Evolutionary conservation across 1,140 invertebrate species (phyloP), one percentile per base, ranked within the genome.

Genomic region (Chlorops oryzae): DNA sequence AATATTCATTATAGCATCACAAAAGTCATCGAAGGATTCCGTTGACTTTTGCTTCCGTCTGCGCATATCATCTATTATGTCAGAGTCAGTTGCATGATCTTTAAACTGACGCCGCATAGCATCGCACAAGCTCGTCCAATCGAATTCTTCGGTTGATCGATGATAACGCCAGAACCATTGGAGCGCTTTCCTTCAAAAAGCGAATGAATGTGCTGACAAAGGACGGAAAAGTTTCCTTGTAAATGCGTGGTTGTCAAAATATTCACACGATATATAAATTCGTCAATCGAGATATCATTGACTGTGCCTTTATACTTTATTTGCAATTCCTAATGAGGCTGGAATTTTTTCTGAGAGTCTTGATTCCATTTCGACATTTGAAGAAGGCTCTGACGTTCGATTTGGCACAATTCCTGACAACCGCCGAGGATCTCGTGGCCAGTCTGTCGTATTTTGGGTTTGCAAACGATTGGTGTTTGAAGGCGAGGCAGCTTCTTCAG

Each of bases 1-100:
- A 12, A 43, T 24, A 23, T 13, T 9, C 41, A 43, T 43, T 7
- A 43, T 23, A 5, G 41, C 10, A 9, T 43, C 21, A n/a, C 13
- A 43, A 23, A 24, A 43, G 27, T 37, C 35, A 18, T 37, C 35
- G n/a, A 37, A 37, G n/a, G 35, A 15, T 37, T 37, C 35, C n/a
- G n/a, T 37, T 15, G 5, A 18, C 5, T 18, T 37, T n/a, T 37
- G 35, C 7, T n/a, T 7, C 20, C 6, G 6, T 37, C n/a, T 37
- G n/a, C 35, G 7, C 6, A 37, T 37, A n/a, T 37, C 35, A 18
- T 37, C 35, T 5, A n/a, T n/a, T 15, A 37, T 37, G n/a, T 37
- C 13, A 5, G 35, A 37, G 13, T 10, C 35, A 5, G 35, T 37
- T 10, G 35, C 35, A 37, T 15, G 20, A 18, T 37, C 35, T 37